Evolutionary conservation across 2,888 invertebrate genomes (phyloP).

Genomic region (Standfussiana lucernea): DNA sequence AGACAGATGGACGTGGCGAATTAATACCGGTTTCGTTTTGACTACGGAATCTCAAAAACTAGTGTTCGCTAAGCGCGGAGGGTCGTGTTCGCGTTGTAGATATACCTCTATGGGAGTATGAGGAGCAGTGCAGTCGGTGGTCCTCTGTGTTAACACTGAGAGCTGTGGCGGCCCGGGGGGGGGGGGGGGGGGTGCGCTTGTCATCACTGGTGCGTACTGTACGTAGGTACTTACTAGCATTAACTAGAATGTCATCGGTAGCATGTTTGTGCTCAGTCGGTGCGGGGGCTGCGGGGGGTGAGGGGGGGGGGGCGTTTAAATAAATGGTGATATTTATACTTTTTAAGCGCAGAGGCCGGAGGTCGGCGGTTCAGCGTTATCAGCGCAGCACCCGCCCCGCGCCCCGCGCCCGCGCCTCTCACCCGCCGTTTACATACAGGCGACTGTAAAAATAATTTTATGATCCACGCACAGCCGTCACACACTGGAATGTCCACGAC

Average conservation of each 20-base stretch:
- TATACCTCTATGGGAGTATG: not conserved
- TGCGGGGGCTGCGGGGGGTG: constrained; percentile 17
- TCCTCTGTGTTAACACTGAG: not conserved
- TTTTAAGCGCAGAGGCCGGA: constrained; percentile 80
- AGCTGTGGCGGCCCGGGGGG: not conserved
- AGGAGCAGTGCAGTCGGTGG: not conserved
- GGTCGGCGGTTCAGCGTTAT: constrained; percentile 81
- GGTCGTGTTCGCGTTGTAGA: not conserved
- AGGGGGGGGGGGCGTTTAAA: constrained; percentile 68
- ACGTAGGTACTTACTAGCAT: constrained; percentile 13
- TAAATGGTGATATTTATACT: constrained; percentile 81
- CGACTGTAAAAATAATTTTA: constrained; percentile 64
- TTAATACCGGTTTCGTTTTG: too few species aligned
- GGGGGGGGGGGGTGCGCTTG: not conserved
- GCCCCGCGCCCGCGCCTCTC: constrained; percentile 51
- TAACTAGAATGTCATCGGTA: constrained; percentile 48
- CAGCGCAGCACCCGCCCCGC: constrained; percentile 65
- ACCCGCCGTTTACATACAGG: constrained; percentile 45
- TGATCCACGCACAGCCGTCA: constrained; percentile 47
- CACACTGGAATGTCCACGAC: constrained; percentile 50
- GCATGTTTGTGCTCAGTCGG: constrained; percentile 39
- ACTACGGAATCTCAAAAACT: not conserved
- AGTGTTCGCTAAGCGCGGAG: not conserved
- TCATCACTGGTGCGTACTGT: not conserved
- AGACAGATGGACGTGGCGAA: not conserved